Percentiles rank a stretch among this genome's conserved stretches.
Evolutionary conservation across 2,888 invertebrate species (phyloP).

Genomic region (Cyclophora punctaria): DNA sequence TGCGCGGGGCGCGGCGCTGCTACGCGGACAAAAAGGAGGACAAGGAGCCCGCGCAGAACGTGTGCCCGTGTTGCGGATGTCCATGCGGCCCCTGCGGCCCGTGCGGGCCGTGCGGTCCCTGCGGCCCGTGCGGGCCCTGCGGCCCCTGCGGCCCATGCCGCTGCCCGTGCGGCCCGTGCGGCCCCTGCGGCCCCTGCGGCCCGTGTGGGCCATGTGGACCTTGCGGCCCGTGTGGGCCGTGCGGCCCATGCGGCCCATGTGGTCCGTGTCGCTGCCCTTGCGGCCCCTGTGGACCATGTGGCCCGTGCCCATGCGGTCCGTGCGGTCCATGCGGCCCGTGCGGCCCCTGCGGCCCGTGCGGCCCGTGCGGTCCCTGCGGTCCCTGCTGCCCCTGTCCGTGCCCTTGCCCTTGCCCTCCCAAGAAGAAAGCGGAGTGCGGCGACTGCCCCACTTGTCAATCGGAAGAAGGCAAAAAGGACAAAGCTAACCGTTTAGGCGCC

Average conservation of each 20-base stretch:
- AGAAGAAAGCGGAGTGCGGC: conserved; percentile 25
- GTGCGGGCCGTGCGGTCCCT: conserved; percentile 19
- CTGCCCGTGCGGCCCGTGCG: conserved; percentile 26
- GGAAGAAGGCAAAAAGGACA: conserved; percentile 27
- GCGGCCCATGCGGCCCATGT: conserved; percentile 14
- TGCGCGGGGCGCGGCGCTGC: conserved; percentile 23
- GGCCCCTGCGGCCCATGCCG: conserved; percentile 25
- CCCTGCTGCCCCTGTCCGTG: conserved; percentile 24
- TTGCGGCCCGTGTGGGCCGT: conserved; percentile 25
- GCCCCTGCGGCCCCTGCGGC: conserved; percentile 26
- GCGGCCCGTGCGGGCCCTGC: conserved; percentile 23
- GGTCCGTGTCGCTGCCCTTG: conserved; percentile 1
- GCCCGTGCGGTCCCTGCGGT: conserved; percentile 31
- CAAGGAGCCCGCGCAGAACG: conserved; percentile 11
- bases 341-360: conserved; percentile 28
- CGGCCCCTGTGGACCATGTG: conserved; percentile 20
- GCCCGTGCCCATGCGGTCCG: conserved; percentile 29
- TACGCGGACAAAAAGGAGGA: conserved; percentile 42
- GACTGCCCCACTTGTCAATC: conserved; percentile 22
- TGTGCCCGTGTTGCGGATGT: conserved; percentile 1
- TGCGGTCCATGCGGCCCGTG: conserved; percentile 38
- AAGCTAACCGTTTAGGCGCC: conserved; percentile 19
- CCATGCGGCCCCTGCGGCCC: conserved; percentile 17
- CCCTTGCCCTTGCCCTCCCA: conserved; percentile 18
- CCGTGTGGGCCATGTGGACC: conserved; percentile 31